Conservation (phyloP, 2,797 vertebrate genomes). For the Otus scops region DNA sequence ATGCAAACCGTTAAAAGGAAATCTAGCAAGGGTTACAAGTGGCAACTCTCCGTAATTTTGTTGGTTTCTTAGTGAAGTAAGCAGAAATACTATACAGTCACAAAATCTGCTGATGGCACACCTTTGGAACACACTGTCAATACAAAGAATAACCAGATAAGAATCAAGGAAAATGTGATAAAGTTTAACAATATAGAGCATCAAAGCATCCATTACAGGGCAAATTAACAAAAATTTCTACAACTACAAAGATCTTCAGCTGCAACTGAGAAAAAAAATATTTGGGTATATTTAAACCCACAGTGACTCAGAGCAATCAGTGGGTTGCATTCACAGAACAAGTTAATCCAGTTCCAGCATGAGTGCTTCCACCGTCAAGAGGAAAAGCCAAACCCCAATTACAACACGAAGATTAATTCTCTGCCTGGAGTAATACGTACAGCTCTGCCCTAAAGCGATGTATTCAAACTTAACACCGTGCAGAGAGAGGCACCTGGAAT, state of each 20-base stretch:
- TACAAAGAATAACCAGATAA: background rate
- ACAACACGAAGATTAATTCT: background rate
- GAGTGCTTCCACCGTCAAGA: background rate
- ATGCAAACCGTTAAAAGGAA: background rate
- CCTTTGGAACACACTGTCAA: background rate
- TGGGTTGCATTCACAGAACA: background rate
- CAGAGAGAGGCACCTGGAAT: background rate
- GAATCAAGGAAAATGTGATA: background rate
- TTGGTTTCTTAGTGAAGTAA: background rate
- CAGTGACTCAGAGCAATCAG: background rate
- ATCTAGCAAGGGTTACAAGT: background rate
- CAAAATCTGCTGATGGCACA: background rate
- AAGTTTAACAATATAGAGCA: background rate
- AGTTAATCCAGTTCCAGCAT: background rate
- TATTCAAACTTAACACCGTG: background rate
- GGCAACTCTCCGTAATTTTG: accelerated
- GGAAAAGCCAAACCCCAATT: background rate
- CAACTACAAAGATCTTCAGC: background rate
- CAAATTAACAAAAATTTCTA: background rate
- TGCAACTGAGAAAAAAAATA: background rate
- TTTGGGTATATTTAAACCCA: background rate
- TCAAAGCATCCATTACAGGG: background rate
- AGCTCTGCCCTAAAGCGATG: background rate
- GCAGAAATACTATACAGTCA: background rate
- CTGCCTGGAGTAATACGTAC: background rate